Evolutionary conservation across 1,140 invertebrate genomes (phyloP), one percentile per base, ranked within the genome.

Genomic region (Prorops nasuta): DNA sequence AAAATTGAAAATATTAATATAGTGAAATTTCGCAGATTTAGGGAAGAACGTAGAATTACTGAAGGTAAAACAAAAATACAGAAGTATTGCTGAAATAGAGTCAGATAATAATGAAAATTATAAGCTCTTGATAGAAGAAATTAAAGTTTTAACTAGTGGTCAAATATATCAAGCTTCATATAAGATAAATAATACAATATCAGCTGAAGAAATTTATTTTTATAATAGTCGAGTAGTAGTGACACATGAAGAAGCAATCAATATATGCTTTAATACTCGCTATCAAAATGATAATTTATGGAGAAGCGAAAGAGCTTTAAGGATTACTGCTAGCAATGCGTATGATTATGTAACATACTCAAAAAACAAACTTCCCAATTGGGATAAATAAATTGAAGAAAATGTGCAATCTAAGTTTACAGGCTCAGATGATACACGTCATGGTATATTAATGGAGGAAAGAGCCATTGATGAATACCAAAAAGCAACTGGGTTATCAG

Each of bases 391-490:
- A n/a, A n/a, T n/a, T n/a, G n/a, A n/a, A n/a, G n/a, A n/a, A n/a
- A n/a, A n/a, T n/a, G n/a, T n/a, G n/a, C n/a, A n/a, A n/a, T n/a
- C n/a, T n/a, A n/a, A n/a, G n/a, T n/a, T n/a, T n/a, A n/a, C n/a
- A n/a, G n/a, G n/a, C n/a, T n/a, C n/a, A n/a, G n/a, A n/a, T n/a
- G n/a, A n/a, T n/a, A n/a, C n/a, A n/a, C n/a, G n/a, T n/a, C n/a
- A n/a, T n/a, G n/a, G n/a, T n/a, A n/a, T n/a, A n/a, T n/a, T n/a
- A n/a, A n/a, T n/a, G n/a, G n/a, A n/a, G 14, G 14, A 9, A 3
- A 42, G 18, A 12, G 47, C 47, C n/a, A 49, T 20, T 18, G 24
- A 15, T n/a, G 24, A 19, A 9, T 49, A 49, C 16, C 16, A 17
- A 4, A 17, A 6, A 21, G 32, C 28, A 2, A 42, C 40, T 16